Percentiles rank a stretch among this genome's conserved stretches.
Conservation (phyloP, 1,140 invertebrate species). For the Drosophila yakuba region DNA sequence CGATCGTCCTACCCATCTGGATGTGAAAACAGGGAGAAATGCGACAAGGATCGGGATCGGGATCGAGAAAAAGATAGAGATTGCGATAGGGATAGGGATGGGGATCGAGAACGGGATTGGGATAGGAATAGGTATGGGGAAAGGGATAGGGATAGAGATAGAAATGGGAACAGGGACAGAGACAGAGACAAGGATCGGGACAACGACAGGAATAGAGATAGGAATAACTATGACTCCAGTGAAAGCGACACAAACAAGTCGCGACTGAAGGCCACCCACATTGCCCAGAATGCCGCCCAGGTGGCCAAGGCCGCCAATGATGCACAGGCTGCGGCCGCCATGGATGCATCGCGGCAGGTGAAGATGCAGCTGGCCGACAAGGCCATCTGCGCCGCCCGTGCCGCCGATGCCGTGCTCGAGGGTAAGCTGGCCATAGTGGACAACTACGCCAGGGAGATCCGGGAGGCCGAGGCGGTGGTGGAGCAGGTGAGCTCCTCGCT, state of each 20-base stretch:
- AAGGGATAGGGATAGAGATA: no score
- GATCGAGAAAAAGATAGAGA: no score
- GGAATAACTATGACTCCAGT: neutral
- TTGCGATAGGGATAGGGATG: neutral
- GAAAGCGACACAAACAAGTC: neutral
- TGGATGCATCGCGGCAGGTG: conserved; percentile 87
- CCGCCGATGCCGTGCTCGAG: conserved; percentile 87
- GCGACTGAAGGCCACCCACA: conserved; percentile 84
- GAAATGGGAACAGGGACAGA: no score
- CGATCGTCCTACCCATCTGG: neutral
- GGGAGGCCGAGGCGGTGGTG: conserved; percentile 87
- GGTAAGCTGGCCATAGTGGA: conserved; percentile 87
- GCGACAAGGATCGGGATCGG: no score
- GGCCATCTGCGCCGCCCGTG: conserved; percentile 87
- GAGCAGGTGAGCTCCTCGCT: conserved; percentile 86
- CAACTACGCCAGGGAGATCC: conserved; percentile 86
- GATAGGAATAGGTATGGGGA: neutral
- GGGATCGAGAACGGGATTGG: no score
- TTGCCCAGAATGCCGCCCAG: conserved; percentile 88
- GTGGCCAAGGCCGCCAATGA: conserved; percentile 88
- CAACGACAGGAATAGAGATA: neutral
- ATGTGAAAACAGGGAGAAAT: no score
- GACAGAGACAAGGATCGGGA: neutral
- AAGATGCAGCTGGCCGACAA: conserved; percentile 88
- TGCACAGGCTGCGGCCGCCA: conserved; percentile 87